These are phyloP conservation scores for Diceros bicornis DNA, from an alignment of 2,797 vertebrate genomes.

Conservation along the genomic window DNA sequence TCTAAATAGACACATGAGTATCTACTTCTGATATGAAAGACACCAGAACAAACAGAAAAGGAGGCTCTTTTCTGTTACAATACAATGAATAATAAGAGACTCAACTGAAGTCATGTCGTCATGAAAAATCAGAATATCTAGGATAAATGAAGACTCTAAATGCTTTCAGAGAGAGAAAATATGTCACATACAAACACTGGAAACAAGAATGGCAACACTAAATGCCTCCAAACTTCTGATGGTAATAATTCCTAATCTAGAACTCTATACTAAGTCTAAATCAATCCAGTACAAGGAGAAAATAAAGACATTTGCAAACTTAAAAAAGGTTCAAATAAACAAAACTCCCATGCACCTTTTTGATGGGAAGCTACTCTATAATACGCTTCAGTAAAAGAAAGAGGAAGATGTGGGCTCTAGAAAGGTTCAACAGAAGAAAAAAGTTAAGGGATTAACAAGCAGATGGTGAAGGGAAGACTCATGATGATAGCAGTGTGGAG, in stretches of 20 bases:
- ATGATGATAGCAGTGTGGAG: background rate
- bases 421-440: background rate
- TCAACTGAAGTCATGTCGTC: background rate
- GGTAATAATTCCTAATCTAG: slow-evolving; percentile 50
- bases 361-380: background rate
- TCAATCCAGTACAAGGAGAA: slow-evolving; percentile 7
- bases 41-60: no score
- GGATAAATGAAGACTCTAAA: background rate
- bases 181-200: background rate
- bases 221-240: background rate
- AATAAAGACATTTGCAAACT: slow-evolving; percentile 46
- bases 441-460: background rate
- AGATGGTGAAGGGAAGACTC: background rate
- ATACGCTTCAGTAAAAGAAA: background rate
- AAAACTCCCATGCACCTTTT: background rate
- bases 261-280: slow-evolving; percentile 40
- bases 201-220: background rate
- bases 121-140: background rate
- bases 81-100: background rate
- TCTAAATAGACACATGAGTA: no score
- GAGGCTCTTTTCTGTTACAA: no score
- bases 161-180: background rate
- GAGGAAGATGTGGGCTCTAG: background rate
- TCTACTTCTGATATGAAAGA: no score
- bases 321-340: background rate